A percentile compares a stretch with the other conserved stretches of the same genome.
phyloP scores from a whole-genome alignment of 2,888 invertebrate species.

The Cancer borealis region DNA sequence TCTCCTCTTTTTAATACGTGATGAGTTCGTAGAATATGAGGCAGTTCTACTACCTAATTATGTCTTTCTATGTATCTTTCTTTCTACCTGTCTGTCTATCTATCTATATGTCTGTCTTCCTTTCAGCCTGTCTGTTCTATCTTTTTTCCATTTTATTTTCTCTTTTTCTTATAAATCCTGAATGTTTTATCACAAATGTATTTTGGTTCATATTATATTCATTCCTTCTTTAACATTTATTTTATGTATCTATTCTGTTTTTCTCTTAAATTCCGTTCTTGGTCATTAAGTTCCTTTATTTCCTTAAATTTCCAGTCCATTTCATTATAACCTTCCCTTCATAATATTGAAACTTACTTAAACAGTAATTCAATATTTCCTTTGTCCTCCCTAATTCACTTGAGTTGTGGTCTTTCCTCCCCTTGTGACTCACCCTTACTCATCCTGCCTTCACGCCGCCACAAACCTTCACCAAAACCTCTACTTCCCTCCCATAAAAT shows the following conservation, averaged over 20 bases:
- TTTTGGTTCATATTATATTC: no score
- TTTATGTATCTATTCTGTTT: no score
- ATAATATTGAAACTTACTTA: no score
- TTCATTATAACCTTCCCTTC: no score
- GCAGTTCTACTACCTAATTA: not conserved
- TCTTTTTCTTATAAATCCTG: no score
- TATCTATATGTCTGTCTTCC: not conserved
- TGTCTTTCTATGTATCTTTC: not conserved
- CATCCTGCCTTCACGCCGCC: not conserved
- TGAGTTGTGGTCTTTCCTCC: not conserved
- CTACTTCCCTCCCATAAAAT: not conserved
- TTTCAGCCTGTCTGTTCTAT: no score
- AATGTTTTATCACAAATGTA: no score
- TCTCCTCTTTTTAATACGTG: constrained; percentile 9
- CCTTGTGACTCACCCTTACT: not conserved
- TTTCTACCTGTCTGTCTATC: not conserved
- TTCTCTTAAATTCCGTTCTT: no score
- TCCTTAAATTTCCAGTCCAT: no score
- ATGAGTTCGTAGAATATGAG: not conserved
- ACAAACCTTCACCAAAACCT: not conserved
- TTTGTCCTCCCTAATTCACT: not conserved
- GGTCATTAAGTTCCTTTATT: no score
- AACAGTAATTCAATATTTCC: not conserved
- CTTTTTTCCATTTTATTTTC: no score
- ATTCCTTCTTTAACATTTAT: no score